These are phyloP conservation scores for Phallusia fumigata DNA, from an alignment of 23 tunicate genomes.

Conservation along the genomic window DNA sequence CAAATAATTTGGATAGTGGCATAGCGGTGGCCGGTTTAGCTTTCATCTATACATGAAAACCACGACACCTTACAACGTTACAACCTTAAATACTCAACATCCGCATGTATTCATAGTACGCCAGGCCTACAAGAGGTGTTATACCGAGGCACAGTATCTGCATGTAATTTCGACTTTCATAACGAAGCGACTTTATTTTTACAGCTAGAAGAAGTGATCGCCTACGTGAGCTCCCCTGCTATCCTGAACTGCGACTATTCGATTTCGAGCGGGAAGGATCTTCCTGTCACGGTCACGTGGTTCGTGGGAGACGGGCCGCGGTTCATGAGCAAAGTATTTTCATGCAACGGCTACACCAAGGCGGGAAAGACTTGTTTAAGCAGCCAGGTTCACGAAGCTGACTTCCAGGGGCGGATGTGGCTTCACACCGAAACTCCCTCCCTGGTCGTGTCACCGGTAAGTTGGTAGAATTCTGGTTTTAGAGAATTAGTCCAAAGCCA, in stretches of 20 bases:
- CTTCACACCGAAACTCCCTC: constrained; percentile 11
- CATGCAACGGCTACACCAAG: constrained; percentile 27
- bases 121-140: no score
- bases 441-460: constrained; percentile 24
- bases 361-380: neutral
- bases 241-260: constrained; percentile 27
- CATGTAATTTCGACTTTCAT: no score
- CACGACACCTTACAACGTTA: no score
- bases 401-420: constrained; percentile 1
- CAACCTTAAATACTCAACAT: no score
- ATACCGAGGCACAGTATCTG: no score
- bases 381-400: neutral
- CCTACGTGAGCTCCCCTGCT: neutral
- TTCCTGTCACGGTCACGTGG: constrained; percentile 48
- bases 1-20: no score
- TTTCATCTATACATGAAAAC: no score
- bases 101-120: no score
- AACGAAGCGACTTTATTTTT: neutral
- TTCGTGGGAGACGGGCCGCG: constrained; percentile 40
- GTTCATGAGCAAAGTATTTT: neutral
- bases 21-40: no score
- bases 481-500: neutral
- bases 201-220: constrained; percentile 18
- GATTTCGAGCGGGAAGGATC: constrained; percentile 31
- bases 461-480: neutral